Conservation (phyloP, 2,113 vertebrate genomes). For the rat (Rattus norvegicus) region DNA sequence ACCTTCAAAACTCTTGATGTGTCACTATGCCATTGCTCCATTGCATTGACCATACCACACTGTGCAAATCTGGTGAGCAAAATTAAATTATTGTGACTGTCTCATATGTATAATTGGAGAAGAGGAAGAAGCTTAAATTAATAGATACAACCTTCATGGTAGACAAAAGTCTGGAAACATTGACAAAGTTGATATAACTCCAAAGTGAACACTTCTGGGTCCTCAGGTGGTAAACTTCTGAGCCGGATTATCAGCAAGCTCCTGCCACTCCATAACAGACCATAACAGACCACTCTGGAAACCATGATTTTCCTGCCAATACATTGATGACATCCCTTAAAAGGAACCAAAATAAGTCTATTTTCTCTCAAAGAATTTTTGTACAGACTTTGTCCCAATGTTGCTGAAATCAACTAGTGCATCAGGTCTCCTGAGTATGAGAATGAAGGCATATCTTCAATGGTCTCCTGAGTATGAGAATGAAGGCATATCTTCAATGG, state of each 20-base stretch:
- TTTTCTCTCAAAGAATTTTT: neutral
- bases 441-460: neutral
- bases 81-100: neutral
- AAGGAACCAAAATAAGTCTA: neutral
- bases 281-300: too few relatives aligned
- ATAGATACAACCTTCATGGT: neutral
- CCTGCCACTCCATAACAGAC: neutral
- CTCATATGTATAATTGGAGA: neutral
- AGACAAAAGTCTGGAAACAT: neutral
- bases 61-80: neutral
- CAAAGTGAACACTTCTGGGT: neutral
- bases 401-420: neutral
- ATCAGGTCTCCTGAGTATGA: neutral
- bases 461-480: neutral
- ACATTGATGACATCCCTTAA: neutral
- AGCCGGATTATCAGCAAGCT: neutral
- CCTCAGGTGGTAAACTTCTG: accelerated
- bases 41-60: neutral
- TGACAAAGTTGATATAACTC: neutral
- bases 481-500: neutral
- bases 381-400: neutral
- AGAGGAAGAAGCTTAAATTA: neutral
- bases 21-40: neutral
- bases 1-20: neutral
- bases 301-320: neutral